phyloP scores from a whole-genome alignment of 2,888 invertebrate genomes.

The Arrhopalites spinosus region DNA sequence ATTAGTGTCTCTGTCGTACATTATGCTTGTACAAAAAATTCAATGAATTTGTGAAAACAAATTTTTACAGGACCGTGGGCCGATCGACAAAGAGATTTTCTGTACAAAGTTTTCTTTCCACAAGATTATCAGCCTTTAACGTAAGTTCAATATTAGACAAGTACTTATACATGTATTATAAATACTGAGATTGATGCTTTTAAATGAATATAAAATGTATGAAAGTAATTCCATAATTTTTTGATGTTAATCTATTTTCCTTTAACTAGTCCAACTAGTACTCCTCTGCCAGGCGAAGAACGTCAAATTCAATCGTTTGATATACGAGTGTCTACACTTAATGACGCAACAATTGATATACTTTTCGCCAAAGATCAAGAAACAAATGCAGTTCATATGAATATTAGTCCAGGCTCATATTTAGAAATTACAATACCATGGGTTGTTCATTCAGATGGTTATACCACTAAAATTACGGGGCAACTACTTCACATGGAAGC shows the following conservation, averaged over 20 bases:
- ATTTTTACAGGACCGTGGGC: conserved; percentile 77
- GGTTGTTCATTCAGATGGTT: conserved; percentile 86
- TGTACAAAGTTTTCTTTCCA: conserved; percentile 96
- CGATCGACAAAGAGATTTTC: conserved; percentile 90
- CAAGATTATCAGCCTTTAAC: conserved; percentile 80
- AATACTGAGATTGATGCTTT: too few species aligned
- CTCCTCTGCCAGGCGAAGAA: conserved; percentile 84
- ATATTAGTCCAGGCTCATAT: conserved; percentile 93
- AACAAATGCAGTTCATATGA: conserved; percentile 95
- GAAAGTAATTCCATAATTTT: too few species aligned
- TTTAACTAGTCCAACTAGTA: conserved; percentile 71
- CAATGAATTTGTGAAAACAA: too few species aligned
- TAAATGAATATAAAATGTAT: too few species aligned
- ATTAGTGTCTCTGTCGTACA: too few species aligned
- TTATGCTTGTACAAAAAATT: too few species aligned
- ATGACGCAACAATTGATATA: conserved; percentile 93
- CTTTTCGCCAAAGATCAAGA: conserved; percentile 92
- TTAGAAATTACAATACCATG: conserved; percentile 95
- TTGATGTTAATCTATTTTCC: too few species aligned
- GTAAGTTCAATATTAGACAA: too few species aligned
- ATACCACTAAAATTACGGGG: conserved; percentile 87
- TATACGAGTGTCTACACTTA: conserved; percentile 84
- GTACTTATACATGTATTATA: too few species aligned
- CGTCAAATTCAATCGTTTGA: conserved; percentile 91
- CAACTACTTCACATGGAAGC: conserved; percentile 92